Conservation (phyloP, 2,797 vertebrate genomes). For the Takifugu rubripes region DNA sequence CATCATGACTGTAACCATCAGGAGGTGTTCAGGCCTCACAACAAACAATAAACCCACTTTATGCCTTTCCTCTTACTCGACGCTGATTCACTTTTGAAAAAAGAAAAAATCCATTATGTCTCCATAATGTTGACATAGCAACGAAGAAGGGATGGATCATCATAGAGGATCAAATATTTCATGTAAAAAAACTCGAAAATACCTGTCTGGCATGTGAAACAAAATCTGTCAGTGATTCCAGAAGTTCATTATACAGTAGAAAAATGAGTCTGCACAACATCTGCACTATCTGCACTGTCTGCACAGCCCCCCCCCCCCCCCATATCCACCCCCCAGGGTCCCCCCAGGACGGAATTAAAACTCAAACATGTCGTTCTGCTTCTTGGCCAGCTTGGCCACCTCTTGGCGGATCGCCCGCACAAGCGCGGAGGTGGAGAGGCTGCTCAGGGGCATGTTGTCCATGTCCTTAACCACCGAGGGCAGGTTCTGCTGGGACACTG, state of each 20-base stretch:
- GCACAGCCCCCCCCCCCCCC: slow-evolving; percentile 10
- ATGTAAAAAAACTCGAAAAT: slow-evolving; percentile 39
- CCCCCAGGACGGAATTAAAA: slow-evolving; percentile 80
- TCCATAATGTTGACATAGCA: slow-evolving; percentile 53
- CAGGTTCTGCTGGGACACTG: slow-evolving; percentile 86
- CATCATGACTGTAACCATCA: slow-evolving; percentile 27
- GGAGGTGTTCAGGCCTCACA: slow-evolving; percentile 61
- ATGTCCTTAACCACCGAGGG: slow-evolving; percentile 74
- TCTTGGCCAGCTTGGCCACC: slow-evolving; percentile 96
- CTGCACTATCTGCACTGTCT: slow-evolving; percentile 32
- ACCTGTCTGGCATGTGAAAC: slow-evolving; percentile 38
- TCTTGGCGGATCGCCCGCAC: slow-evolving; percentile 97
- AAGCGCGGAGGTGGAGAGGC: slow-evolving; percentile 93
- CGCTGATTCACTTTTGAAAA: slow-evolving; percentile 25
- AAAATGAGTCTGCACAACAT: slow-evolving; percentile 57
- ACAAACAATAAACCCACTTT: slow-evolving; percentile 36
- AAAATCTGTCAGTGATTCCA: slow-evolving; percentile 43
- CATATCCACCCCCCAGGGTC: too few species aligned
- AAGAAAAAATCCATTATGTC: slow-evolving; percentile 33
- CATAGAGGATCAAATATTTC: slow-evolving; percentile 39
- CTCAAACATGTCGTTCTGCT: slow-evolving; percentile 96
- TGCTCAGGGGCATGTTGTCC: slow-evolving; percentile 85
- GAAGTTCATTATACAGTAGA: slow-evolving; percentile 65
- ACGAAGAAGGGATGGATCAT: slow-evolving; percentile 57
- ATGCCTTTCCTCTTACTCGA: slow-evolving; percentile 32